Conservation (phyloP, 2,113 vertebrate genomes). For the Elanus axillaris region DNA sequence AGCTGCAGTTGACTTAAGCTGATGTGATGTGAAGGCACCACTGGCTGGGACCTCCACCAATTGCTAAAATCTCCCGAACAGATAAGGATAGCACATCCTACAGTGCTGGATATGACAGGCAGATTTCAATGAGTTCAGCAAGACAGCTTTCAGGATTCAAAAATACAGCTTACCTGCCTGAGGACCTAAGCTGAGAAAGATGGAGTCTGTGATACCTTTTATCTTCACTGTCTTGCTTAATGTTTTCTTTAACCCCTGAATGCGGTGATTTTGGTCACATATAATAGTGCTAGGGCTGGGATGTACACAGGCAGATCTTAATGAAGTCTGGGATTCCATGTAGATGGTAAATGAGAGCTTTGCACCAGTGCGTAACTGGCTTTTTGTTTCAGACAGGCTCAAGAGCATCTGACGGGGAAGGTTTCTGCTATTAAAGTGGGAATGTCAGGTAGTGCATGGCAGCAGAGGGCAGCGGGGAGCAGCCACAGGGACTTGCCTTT, state of each 20-base stretch:
- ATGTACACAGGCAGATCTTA: not conserved
- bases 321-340: not conserved
- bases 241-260: not conserved
- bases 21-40: not conserved
- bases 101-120: not conserved
- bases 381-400: not conserved
- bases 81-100: not conserved
- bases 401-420: not conserved
- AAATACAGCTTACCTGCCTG: not conserved
- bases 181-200: not conserved
- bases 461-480: constrained; percentile 19
- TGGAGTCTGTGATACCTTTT: not conserved
- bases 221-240: not conserved
- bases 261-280: not conserved
- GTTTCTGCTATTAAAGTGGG: not conserved
- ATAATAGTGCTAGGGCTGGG: not conserved
- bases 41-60: not conserved
- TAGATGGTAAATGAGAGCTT: not conserved
- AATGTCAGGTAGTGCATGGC: not conserved
- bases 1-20: not conserved
- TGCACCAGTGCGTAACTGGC: not conserved
- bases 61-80: not conserved
- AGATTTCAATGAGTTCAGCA: not conserved
- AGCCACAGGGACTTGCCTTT: constrained; percentile 72
- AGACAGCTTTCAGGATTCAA: not conserved